phyloP scores from a whole-genome alignment of 2,888 invertebrate species.

The Palloptera scutellata region DNA sequence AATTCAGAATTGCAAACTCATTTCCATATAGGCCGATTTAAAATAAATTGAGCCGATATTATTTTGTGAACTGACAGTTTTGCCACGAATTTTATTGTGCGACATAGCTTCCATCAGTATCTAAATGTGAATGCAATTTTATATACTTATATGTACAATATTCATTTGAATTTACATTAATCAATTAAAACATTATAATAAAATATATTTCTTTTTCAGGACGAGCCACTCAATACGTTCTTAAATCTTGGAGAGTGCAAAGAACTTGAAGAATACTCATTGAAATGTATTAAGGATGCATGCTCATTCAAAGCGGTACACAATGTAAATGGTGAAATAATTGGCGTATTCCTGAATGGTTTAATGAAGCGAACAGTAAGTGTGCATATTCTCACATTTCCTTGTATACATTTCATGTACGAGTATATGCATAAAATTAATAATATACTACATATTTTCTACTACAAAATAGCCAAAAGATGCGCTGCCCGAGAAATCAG shows the following conservation, averaged over 20 bases:
- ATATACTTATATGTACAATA: constrained; percentile 3
- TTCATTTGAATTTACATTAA: too few species aligned
- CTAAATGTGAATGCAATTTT: not conserved
- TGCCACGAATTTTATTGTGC: too few species aligned
- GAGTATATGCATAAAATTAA: not conserved
- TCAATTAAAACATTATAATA: too few species aligned
- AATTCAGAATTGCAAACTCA: too few species aligned
- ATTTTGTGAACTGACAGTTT: too few species aligned
- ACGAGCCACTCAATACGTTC: constrained; percentile 62
- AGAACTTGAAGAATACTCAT: constrained; percentile 68
- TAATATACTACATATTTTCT: not conserved
- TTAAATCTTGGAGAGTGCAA: constrained; percentile 62
- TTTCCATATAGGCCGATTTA: too few species aligned
- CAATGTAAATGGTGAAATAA: constrained; percentile 64
- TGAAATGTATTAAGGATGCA: constrained; percentile 66
- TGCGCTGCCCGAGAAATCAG: constrained; percentile 42
- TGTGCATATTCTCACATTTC: constrained; percentile 8
- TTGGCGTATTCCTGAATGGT: constrained; percentile 68
- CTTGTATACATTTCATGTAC: not conserved
- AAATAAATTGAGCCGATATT: too few species aligned
- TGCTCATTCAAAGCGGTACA: constrained; percentile 69
- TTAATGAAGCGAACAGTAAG: constrained; percentile 59
- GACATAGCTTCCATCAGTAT: too few species aligned
- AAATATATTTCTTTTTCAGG: constrained; percentile 48
- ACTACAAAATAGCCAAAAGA: constrained; percentile 37